Evolutionary conservation across 2,113 vertebrate genomes (phyloP), one percentile per base, ranked within the genome.

Genomic region (Thomomys bottae): DNA sequence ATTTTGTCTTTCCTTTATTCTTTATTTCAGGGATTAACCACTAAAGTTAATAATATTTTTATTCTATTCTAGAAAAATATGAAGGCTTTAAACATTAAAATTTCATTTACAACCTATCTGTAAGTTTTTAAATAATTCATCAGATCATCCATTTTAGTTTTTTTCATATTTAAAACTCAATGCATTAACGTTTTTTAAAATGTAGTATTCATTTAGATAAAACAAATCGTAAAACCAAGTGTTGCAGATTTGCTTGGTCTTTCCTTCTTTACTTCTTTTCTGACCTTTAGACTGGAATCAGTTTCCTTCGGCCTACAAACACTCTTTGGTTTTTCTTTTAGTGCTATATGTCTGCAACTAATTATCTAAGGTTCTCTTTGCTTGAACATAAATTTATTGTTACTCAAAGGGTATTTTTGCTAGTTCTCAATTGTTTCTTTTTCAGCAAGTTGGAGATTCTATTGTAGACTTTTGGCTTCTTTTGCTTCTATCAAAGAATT

Each of bases 1-100:
- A 75, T 73, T 76, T 82, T 15, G 26, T 68, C 61, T 49, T 73
- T 68, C 5, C 36, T 30, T 34, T 34, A 28, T 3, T 32, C 11
- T 87, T 75, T 87, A 36, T 9, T 24, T 45, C 54, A 92, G 24
- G 87, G 15, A 40, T 64, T 76, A 76, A 49, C 63, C 26, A 40
- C 82, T 76, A 76, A 90, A 87, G 40, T 87, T 70, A 81, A 76
- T 81, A 82, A 20, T 34, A 81, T 32, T 42, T 89, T 80, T 49
- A 70, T 5, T 76, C 10, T 54, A 61, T 67, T 45, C n/a, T 49
- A 70, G 5, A 70, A 68, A 40, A 70, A 68, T 40, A 3, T 76
- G 70, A 11, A 15, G 0, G 17, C 49, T 81, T 76, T 12, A 3
- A 76, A 80, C 8, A 57, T 1, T 73, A 84, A 42, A 36, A 26